Evolutionary conservation across 1,140 invertebrate genomes (phyloP), one percentile per base, ranked within the genome.

Genomic region (Lysiphlebus fabarum): DNA sequence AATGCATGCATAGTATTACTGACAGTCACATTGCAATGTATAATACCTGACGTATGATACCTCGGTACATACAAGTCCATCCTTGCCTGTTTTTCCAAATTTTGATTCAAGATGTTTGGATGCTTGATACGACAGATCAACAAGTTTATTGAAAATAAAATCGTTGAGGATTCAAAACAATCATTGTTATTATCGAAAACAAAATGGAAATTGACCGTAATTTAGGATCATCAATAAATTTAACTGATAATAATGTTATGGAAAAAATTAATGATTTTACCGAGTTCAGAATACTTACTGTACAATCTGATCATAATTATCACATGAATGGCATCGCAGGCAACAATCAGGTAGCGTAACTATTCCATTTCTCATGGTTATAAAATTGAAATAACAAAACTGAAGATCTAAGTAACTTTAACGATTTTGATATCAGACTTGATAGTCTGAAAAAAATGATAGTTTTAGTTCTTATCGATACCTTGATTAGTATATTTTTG

Each of bases 21-120:
- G n/a, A n/a, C n/a, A n/a, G n/a, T n/a, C n/a, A n/a, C n/a, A n/a
- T n/a, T n/a, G n/a, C n/a, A n/a, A n/a, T n/a, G 17, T 26, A 26
- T 26, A 4, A 26, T 26, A 26, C 17, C 2, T 26, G 17, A 26
- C 2, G 17, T 26, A 26, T 26, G n/a, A n/a, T n/a, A n/a, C n/a
- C n/a, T n/a, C n/a, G n/a, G n/a, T n/a, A n/a, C 17, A 26, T 26
- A 26, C 17, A 26, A 2, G 2, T 26, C 2, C 4, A 26, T 26
- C 17, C 17, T 26, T 26, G 17, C 4, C 17, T 26, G 17, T 1
- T 26, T 26, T 26, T 26, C 17, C 17, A 4, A 26, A 26, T 26
- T 1, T 4, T 26, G 17, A 58, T 50, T 49, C 57, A 59, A 59
- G 40, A 59, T 59, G 57, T 59, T 49, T 33, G 57, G 44, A 43